Evolutionary conservation across 2,888 invertebrate genomes (phyloP).

Genomic region (Calameuta filiformis): DNA sequence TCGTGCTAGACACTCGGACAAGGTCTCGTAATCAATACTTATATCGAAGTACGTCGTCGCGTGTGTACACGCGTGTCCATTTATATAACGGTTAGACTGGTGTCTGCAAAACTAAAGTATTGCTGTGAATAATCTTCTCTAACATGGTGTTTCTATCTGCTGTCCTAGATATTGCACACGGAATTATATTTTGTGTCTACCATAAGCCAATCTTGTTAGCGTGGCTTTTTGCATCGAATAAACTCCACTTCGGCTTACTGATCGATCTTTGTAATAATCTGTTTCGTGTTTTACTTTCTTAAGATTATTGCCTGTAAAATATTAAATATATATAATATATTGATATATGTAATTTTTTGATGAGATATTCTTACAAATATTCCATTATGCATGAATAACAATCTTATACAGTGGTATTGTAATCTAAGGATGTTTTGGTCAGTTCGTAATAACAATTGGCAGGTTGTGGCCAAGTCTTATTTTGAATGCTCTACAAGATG

Average conservation of each 20-base stretch:
- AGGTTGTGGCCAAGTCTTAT: background rate
- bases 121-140: background rate
- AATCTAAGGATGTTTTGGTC: background rate
- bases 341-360: no score
- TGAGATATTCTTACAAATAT: background rate
- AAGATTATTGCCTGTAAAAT: no score
- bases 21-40: slow-evolving; percentile 15
- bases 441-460: background rate
- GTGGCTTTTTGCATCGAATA: background rate
- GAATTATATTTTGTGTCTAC: background rate
- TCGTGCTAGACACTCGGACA: slow-evolving; percentile 11
- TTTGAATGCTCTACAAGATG: background rate
- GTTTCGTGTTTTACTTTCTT: no score
- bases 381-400: background rate
- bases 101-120: background rate
- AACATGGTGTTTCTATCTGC: background rate
- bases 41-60: slow-evolving; percentile 11
- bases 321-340: no score
- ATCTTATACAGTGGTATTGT: background rate
- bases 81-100: background rate
- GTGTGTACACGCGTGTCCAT: background rate
- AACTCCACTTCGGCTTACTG: no score
- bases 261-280: no score
- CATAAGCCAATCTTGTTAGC: background rate
- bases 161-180: background rate